Base-by-base conservation (phyloP, 1,140 invertebrate genomes). In the Trachymyrmex cornetzi region DNA sequence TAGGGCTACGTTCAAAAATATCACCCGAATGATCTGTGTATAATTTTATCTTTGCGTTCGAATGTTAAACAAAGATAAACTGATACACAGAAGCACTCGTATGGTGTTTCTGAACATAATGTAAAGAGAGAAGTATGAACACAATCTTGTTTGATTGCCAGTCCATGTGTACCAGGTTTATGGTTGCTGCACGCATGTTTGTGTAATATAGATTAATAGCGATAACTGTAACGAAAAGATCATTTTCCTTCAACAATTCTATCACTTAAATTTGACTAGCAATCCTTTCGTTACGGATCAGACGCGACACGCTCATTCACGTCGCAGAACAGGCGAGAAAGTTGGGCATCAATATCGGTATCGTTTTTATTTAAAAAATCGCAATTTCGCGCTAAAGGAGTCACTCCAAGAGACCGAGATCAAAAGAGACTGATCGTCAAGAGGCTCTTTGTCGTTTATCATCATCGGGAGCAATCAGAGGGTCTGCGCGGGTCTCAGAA, bases 401-500 rank as follows among this genome's bases (percentile, higher is more conserved):
- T 67, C 64, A 67, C 19, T 12, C 7, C 34, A 6, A 44, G 34
- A 44, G 64, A 67, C 11, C 11, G 34, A 44, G 64, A 67, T 11
- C 11, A 57, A 57, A 57, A 22, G 64, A 44, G 34, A 44, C 19
- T 34, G n/a, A 34, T 59, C 57, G 57, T 59, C 57, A n/a, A 44
- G 72, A 38, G 50, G 57, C 1, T 61, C n/a, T 1, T 75, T n/a
- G 5, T 75, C 19, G 30, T 44, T 63, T 81, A 81, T 7, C 50
- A 71, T 81, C 30, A 74, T 77, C 24, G 71, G 11, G 19, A 38
- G 27, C 55, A 61, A 30, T 66, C n/a, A 19, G 53, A 34, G 48
- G 27, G 19, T 27, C 55, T 34, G 11, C 38, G 34, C 24, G 4
- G 2, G n/a, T 77, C 72, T 93, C 91, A 95, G 85, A 94, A 95